Evolutionary conservation across 2,888 invertebrate genomes (phyloP).

Genomic region (Sinopyrophorus schimmeli): DNA sequence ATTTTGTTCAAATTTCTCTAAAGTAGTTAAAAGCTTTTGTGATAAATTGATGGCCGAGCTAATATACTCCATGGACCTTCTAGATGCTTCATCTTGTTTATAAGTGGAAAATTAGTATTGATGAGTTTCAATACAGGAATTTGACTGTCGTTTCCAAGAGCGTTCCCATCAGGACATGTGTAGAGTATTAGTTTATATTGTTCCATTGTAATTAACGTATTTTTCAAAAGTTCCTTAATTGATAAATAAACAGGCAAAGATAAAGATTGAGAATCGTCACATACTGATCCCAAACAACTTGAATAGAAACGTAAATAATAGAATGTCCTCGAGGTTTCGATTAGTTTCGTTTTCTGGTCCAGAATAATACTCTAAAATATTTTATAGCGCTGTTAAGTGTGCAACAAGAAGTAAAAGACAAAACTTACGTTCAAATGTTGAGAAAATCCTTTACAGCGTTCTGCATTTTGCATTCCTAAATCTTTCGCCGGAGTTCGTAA

Average conservation of each 20-base stretch:
- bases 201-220: conserved; percentile 62
- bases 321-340: conserved; percentile 61
- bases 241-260: conserved; percentile 49
- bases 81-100: conserved; percentile 47
- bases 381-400: neutral
- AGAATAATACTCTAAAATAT: conserved; percentile 64
- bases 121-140: conserved; percentile 43
- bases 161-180: conserved; percentile 59
- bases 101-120: conserved; percentile 39
- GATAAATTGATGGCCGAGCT: conserved; percentile 29
- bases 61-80: conserved; percentile 37
- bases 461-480: conserved; percentile 77
- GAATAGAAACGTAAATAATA: conserved; percentile 61
- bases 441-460: conserved; percentile 84
- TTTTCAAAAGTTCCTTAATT: conserved; percentile 58
- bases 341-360: conserved; percentile 66
- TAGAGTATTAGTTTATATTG: conserved; percentile 71
- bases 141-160: conserved; percentile 39
- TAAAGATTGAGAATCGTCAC: conserved; percentile 43
- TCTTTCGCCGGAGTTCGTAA: conserved; percentile 74
- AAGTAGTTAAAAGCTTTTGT: conserved; percentile 35
- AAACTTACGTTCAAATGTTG: conserved; percentile 71
- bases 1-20: conserved; percentile 39
- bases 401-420: too few relatives aligned
- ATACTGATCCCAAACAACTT: conserved; percentile 49